phyloP scores from a whole-genome alignment of 2,797 vertebrate species.

The Heteromormyrus szaboi region DNA sequence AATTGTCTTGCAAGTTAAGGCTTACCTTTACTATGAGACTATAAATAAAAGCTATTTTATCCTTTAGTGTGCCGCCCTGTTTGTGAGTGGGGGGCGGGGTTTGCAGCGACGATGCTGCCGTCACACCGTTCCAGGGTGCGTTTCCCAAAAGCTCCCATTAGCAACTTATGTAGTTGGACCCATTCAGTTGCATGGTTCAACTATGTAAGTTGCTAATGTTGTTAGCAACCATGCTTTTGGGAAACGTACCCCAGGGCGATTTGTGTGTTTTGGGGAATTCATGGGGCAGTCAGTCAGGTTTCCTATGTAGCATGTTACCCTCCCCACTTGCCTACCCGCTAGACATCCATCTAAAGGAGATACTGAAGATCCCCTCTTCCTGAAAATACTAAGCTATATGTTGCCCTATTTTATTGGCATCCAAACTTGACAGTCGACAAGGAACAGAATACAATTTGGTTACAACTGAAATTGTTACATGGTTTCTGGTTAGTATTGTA shows the following conservation, averaged over 20 bases:
- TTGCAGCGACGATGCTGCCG: background rate
- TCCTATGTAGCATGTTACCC: background rate
- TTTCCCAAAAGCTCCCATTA: too few species aligned
- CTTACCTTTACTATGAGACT: slow-evolving; percentile 93
- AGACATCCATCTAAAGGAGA: background rate
- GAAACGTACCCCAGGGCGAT: too few species aligned
- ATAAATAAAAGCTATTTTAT: slow-evolving; percentile 96
- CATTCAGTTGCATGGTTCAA: too few species aligned
- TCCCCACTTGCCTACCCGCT: background rate
- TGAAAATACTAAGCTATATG: background rate
- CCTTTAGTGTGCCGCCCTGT: slow-evolving; percentile 52
- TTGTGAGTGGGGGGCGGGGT: background rate
- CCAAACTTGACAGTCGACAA: background rate
- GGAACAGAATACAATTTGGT: background rate
- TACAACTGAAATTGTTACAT: background rate
- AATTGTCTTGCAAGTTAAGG: slow-evolving; percentile 94
- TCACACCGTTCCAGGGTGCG: background rate
- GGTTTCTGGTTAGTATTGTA: background rate
- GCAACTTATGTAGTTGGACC: too few species aligned
- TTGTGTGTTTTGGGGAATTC: background rate
- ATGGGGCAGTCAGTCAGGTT: background rate
- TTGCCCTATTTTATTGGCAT: background rate
- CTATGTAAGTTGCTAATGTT: too few species aligned
- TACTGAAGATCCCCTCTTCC: background rate
- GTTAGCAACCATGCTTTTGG: too few species aligned